phyloP scores from a whole-genome alignment of 2,113 vertebrate genomes.

The Pao palembangensis region DNA sequence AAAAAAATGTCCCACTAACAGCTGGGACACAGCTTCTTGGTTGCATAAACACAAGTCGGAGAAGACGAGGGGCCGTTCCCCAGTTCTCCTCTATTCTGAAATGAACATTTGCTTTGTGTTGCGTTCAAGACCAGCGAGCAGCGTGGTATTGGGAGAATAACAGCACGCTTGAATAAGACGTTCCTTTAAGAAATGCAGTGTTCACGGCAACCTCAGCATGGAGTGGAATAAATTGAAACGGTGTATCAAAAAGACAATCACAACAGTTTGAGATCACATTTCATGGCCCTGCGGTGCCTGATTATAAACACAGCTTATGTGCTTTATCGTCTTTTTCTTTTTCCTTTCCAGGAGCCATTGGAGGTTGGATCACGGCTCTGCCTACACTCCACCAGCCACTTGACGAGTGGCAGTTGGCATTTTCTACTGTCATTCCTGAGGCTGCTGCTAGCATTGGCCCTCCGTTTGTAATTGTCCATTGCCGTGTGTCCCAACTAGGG shows the following conservation, averaged over 20 bases:
- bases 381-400: not conserved
- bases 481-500: not conserved
- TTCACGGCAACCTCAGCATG: not conserved
- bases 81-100: not conserved
- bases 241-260: too few relatives aligned
- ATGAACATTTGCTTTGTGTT: not conserved
- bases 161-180: not conserved
- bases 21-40: constrained; percentile 17
- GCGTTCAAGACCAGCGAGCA: not conserved
- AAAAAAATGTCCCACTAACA: constrained; percentile 20
- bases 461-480: constrained; percentile 2
- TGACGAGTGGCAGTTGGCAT: not conserved
- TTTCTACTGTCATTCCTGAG: too few relatives aligned
- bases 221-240: too few relatives aligned
- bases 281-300: too few relatives aligned
- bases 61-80: too few relatives aligned
- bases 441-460: not conserved
- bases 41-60: constrained; percentile 27
- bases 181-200: not conserved
- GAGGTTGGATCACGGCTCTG: constrained; percentile 10
- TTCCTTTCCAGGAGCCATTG: constrained; percentile 26
- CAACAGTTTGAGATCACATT: too few relatives aligned
- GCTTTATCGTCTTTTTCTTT: constrained; percentile 6
- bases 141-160: not conserved
- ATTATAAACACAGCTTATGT: not conserved